Conservation (phyloP, 2,888 invertebrate genomes). For the Lasioglossum pauxillum region DNA sequence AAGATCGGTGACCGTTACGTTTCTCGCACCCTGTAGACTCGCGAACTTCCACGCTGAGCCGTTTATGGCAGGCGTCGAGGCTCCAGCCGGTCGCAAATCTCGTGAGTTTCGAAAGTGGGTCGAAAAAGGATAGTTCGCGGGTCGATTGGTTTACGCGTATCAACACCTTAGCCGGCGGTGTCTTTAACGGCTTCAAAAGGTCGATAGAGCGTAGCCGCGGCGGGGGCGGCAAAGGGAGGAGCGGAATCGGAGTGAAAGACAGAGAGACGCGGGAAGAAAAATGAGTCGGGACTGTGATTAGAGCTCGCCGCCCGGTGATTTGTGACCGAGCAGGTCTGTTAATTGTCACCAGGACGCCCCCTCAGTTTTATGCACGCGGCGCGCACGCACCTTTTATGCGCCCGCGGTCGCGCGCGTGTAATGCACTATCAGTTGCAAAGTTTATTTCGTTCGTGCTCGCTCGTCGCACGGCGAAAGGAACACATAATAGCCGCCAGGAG, state of each 20-base stretch:
- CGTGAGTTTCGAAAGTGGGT: conserved; percentile 52
- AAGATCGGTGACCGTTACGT: background rate
- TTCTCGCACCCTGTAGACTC: background rate
- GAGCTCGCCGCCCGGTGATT: conserved; percentile 81
- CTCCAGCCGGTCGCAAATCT: conserved; percentile 17
- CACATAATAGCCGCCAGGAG: conserved; percentile 42
- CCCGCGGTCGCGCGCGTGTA: conserved; percentile 23
- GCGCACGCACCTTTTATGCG: conserved; percentile 56
- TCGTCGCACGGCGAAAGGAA: conserved; percentile 35
- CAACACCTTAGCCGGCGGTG: conserved; percentile 60
- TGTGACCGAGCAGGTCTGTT: conserved; percentile 78
- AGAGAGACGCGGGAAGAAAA: conserved; percentile 43
- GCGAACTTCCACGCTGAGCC: background rate
- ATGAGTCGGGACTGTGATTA: conserved; percentile 76
- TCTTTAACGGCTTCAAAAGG: conserved; percentile 61
- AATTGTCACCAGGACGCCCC: conserved; percentile 80
- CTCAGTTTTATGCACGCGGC: conserved; percentile 72
- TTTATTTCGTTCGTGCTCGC: conserved; percentile 51
- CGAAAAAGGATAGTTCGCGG: conserved; percentile 35
- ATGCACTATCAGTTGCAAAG: conserved; percentile 66
- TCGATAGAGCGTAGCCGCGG: conserved; percentile 38
- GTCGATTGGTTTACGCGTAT: conserved; percentile 54
- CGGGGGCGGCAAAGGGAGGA: conserved; percentile 9
- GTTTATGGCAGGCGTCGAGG: conserved; percentile 14
- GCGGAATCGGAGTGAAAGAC: conserved; percentile 28